phyloP scores from a whole-genome alignment of 2,888 invertebrate genomes.

The Drosophila ezoana region DNA sequence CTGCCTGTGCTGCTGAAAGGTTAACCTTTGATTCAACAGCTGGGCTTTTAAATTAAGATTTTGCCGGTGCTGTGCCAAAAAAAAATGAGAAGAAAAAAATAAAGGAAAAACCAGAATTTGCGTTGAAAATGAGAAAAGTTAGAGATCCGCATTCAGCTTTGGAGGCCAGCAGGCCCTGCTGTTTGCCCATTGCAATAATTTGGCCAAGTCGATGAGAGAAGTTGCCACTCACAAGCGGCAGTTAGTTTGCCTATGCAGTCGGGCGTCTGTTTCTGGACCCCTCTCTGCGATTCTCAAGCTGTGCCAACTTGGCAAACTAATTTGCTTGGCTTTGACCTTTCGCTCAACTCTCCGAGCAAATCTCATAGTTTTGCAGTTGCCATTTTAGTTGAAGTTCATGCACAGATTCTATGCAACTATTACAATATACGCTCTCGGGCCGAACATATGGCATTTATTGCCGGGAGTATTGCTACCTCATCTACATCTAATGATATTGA shows the following conservation, averaged over 20 bases:
- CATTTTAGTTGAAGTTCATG: constrained; percentile 9
- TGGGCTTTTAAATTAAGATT: constrained; percentile 78
- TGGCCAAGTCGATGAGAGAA: constrained; percentile 33
- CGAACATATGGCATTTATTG: constrained; percentile 41
- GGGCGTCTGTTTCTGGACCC: neutral
- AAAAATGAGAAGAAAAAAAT: neutral
- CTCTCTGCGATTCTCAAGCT: constrained; percentile 15
- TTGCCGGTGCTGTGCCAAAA: constrained; percentile 26
- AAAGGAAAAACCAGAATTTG: constrained; percentile 8
- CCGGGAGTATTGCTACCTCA: constrained; percentile 48
- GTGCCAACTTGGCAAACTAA: constrained; percentile 35
- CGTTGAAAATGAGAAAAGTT: constrained; percentile 71
- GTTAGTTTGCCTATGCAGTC: constrained; percentile 37
- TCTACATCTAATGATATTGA: constrained; percentile 75
- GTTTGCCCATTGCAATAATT: constrained; percentile 59
- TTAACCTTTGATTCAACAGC: constrained; percentile 80
- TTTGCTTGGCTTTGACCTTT: constrained; percentile 50
- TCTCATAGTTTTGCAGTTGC: neutral
- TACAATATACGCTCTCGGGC: constrained; percentile 15
- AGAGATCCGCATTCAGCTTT: constrained; percentile 33
- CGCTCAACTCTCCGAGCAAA: neutral
- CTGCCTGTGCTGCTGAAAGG: constrained; percentile 53
- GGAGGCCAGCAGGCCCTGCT: constrained; percentile 34
- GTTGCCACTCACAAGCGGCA: constrained; percentile 33
- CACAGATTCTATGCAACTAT: constrained; percentile 6